Percentiles rank a stretch among this genome's conserved stretches.
Conservation (phyloP, 92 coral and sea anemone genomes). For the Heteractis magnifica region DNA sequence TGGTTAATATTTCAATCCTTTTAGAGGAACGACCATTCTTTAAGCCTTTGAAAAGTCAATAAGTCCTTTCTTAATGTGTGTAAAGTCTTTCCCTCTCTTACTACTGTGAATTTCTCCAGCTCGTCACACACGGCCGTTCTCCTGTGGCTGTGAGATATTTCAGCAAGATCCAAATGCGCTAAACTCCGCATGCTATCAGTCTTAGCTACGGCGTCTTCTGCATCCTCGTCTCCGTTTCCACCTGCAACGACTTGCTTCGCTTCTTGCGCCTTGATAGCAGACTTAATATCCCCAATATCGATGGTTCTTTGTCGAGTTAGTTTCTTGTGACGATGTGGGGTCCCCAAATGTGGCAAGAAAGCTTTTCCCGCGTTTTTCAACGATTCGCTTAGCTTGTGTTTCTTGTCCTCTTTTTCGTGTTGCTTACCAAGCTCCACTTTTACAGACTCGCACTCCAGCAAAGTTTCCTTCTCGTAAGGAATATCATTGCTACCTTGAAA, state of each 20-base stretch:
- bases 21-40: conserved; percentile 38
- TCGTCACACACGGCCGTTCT: conserved; percentile 43
- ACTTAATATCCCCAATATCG: conserved; percentile 25
- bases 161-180: conserved; percentile 18
- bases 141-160: conserved; percentile 17
- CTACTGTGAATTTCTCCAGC: conserved; percentile 27
- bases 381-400: conserved; percentile 23
- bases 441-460: not conserved
- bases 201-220: not conserved
- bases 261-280: conserved; percentile 9
- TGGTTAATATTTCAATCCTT: not conserved
- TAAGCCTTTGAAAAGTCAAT: conserved; percentile 38
- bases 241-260: not conserved
- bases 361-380: conserved; percentile 21
- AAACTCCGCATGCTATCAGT: not conserved
- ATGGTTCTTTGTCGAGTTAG: conserved; percentile 25
- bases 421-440: not conserved
- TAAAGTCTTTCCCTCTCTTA: conserved; percentile 12
- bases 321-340: conserved; percentile 19
- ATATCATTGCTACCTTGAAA: not conserved
- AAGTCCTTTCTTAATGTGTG: conserved; percentile 32
- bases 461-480: conserved; percentile 17
- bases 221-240: not conserved
- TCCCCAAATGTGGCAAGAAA: conserved; percentile 17
- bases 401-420: not conserved